Conservation (phyloP, 2,113 vertebrate species). For the Sarotherodon lohbergeri region DNA sequence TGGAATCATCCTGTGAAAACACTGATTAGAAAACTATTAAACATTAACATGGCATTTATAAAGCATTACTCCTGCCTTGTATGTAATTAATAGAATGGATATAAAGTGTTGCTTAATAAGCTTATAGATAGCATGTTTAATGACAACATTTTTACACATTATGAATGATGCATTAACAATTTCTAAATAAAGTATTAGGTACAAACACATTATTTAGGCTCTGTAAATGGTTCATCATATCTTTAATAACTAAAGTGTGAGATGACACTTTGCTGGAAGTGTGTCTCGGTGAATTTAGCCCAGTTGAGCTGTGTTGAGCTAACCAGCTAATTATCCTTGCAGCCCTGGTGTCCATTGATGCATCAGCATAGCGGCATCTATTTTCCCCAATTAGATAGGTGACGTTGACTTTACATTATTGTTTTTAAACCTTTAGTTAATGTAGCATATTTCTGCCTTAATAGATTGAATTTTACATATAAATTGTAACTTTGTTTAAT, state of each 20-base stretch:
- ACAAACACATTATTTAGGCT: background rate
- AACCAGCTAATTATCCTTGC: background rate
- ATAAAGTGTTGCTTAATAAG: background rate
- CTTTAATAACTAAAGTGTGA: background rate
- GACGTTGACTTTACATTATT: background rate
- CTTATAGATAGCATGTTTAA: background rate
- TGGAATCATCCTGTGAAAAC: background rate
- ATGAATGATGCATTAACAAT: no score
- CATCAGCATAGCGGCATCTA: background rate
- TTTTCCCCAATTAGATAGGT: background rate
- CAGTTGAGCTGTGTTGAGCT: background rate
- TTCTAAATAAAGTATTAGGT: no score
- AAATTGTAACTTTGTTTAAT: background rate
- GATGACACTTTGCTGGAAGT: background rate
- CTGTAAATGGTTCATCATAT: background rate
- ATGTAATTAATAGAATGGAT: background rate
- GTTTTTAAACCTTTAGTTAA: background rate
- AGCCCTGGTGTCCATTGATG: background rate
- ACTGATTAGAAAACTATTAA: background rate
- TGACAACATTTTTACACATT: no score
- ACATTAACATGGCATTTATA: background rate
- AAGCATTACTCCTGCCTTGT: background rate
- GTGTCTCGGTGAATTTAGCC: background rate
- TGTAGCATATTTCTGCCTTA: background rate
- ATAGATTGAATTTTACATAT: background rate